Base-by-base conservation (phyloP, 2,888 invertebrate species). In the Congeria kusceri region DNA sequence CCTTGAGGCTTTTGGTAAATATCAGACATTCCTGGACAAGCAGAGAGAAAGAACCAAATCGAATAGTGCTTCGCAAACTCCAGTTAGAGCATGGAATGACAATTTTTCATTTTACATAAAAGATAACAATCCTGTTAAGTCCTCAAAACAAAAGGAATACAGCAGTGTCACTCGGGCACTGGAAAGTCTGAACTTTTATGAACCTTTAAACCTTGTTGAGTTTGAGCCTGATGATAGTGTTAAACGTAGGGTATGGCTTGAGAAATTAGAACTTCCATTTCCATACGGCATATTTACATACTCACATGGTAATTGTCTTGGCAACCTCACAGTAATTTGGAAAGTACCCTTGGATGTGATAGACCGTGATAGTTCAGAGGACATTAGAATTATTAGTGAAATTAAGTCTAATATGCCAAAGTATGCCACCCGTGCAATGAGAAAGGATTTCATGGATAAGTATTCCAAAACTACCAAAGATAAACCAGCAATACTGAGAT, bases 391-490 rank as follows among this genome's bases (percentile, higher is more conserved):
- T 29, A 68, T 68, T 44, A 58, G n/a, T 32, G 68, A 46, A 13
- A 68, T 68, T 27, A 68, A 57, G 39, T 13, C 13, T 28, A 32
- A 59, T 13, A 25, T 68, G 25, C 39, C 57, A 47, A 66, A 20
- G 39, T 69, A 56, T 68, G 56, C 69, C n/a, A 78, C 78, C n/a
- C 28, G 73, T n/a, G 69, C 72, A 20, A 73, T 73, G 59, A 49
- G 78, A 59, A 73, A 27, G 49, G 56, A 57, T 25, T 77, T 73
- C 29, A 57, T 74, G 27, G 59, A 72, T 13, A 62, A 44, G 28
- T 72, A 63, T 68, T 29, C 71, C 23, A 71, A 47, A 46, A n/a
- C 57, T 13, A 59, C 46, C 23, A 27, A 49, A 59, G 28, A 66
- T 32, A 78, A 78, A 39, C 68, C 65, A 28, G 64, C 65, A 7